A percentile compares a stretch with the other conserved stretches of the same genome.
Conservation (phyloP, 2,888 invertebrate genomes). For the Sinotaia quadrata region DNA sequence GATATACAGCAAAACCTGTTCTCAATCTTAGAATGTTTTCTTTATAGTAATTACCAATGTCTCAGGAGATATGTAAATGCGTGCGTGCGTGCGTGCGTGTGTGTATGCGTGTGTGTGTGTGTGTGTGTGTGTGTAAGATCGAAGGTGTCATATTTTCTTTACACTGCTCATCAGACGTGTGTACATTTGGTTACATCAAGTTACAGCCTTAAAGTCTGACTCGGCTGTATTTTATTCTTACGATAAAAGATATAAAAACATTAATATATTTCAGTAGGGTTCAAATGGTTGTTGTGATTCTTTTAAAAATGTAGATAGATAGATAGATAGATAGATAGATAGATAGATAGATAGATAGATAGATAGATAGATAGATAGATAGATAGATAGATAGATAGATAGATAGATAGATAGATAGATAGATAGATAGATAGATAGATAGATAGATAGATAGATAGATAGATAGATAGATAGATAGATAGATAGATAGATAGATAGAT, state of each 20-base stretch:
- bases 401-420: neutral
- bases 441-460: neutral
- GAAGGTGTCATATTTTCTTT: neutral
- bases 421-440: neutral
- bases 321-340: too few relatives aligned
- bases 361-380: neutral
- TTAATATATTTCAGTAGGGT: too few relatives aligned
- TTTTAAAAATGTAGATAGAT: too few relatives aligned
- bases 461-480: slow-evolving; percentile 23
- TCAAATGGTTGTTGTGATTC: too few relatives aligned
- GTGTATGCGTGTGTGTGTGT: neutral
- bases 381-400: neutral
- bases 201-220: too few relatives aligned
- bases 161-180: too few relatives aligned
- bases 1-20: neutral
- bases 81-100: slow-evolving; percentile 7
- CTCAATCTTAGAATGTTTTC: neutral
- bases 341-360: too few relatives aligned
- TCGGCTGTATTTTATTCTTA: too few relatives aligned
- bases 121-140: slow-evolving; percentile 2
- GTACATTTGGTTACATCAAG: too few relatives aligned
- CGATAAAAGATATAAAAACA: too few relatives aligned
- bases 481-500: neutral
- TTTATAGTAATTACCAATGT: neutral
- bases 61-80: neutral